Percentiles rank a stretch among this genome's conserved stretches.
These are phyloP conservation scores for Auanema freiburgensis DNA, from an alignment of 2,888 invertebrate species.

Conservation along the genomic window DNA sequence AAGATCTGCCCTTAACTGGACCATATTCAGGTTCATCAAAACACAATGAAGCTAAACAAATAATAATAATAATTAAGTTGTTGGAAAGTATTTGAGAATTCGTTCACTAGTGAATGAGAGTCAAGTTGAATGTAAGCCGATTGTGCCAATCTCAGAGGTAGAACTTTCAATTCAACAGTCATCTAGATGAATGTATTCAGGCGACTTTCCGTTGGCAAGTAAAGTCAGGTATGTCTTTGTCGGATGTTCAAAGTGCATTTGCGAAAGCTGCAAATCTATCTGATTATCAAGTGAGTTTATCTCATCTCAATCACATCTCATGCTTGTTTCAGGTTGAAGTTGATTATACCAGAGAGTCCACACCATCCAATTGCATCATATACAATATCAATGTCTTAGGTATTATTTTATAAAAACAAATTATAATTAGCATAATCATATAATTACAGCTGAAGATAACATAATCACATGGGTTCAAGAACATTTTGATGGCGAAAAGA, in stretches of 20 bases:
- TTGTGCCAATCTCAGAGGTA: slow-evolving; percentile 28
- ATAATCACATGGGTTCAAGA: slow-evolving; percentile 29
- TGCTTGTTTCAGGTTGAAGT: slow-evolving; percentile 28
- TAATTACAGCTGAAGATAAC: slow-evolving; percentile 33
- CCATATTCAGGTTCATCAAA: slow-evolving; percentile 33
- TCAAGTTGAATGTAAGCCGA: slow-evolving; percentile 25
- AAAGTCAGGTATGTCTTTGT: slow-evolving; percentile 26
- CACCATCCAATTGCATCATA: not conserved
- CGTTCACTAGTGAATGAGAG: slow-evolving; percentile 24
- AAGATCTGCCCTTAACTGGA: slow-evolving; percentile 38
- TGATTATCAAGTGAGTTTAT: slow-evolving; percentile 22
- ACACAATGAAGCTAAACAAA: not conserved
- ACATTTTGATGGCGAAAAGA: slow-evolving; percentile 26
- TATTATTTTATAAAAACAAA: not conserved
- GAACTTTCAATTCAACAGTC: not conserved
- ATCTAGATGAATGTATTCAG: slow-evolving; percentile 18
- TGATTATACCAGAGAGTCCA: slow-evolving; percentile 25
- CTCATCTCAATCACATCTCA: not conserved
- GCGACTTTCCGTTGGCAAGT: slow-evolving; percentile 45
- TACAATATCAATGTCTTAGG: no score
- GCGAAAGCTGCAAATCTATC: slow-evolving; percentile 26
- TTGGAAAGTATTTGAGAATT: slow-evolving; percentile 33
- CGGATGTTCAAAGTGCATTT: slow-evolving; percentile 27
- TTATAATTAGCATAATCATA: not conserved
- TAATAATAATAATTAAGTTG: slow-evolving; percentile 30